A percentile compares a stretch with the other conserved stretches of the same genome.
phyloP scores from a whole-genome alignment of 2,797 vertebrate species.

The Dermochelys coriacea region DNA sequence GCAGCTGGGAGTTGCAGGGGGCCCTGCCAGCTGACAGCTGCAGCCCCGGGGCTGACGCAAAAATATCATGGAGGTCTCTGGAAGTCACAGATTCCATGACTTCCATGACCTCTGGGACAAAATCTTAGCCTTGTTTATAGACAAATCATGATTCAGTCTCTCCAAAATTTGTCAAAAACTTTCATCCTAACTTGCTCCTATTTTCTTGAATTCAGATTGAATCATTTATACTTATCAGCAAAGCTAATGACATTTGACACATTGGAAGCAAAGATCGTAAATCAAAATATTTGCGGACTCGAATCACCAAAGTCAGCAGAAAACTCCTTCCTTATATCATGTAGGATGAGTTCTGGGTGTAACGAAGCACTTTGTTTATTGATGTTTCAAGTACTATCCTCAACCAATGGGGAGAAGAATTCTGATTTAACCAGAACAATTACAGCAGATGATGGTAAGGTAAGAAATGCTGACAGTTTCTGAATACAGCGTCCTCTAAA shows the following conservation, averaged over 20 bases:
- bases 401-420: slow-evolving; percentile 83
- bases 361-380: slow-evolving; percentile 60
- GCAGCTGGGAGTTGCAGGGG: no score
- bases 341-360: neutral
- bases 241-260: slow-evolving; percentile 51
- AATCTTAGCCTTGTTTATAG: neutral
- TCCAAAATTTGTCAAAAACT: neutral
- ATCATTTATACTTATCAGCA: slow-evolving; percentile 24
- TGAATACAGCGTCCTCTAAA: slow-evolving; percentile 84
- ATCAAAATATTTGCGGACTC: slow-evolving; percentile 54
- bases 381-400: slow-evolving; percentile 62
- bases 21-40: no score
- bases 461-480: slow-evolving; percentile 82
- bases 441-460: slow-evolving; percentile 84
- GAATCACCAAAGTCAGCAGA: slow-evolving; percentile 11
- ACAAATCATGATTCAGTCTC: neutral
- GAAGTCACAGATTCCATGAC: no score
- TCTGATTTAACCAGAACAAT: slow-evolving; percentile 88
- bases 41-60: no score
- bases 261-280: neutral
- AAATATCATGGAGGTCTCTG: no score
- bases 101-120: no score
- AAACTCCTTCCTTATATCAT: neutral
- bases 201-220: slow-evolving; percentile 2
- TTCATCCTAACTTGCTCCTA: neutral